Conservation (phyloP, 2,888 invertebrate species). For the Archips xylosteana region DNA sequence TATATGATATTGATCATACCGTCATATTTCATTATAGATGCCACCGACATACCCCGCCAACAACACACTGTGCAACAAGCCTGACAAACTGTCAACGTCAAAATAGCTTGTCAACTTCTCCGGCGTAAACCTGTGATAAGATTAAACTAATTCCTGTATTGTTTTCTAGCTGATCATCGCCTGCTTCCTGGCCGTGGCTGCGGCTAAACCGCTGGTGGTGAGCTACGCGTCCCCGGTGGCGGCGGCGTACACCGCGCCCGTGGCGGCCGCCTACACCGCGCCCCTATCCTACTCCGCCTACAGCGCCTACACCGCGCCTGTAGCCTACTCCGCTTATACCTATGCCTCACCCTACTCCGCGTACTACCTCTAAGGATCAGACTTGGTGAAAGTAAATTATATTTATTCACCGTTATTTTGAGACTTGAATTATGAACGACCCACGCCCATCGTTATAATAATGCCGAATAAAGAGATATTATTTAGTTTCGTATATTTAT, state of each 20-base stretch:
- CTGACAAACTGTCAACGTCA: too few species aligned
- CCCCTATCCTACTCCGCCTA: slow-evolving; percentile 64
- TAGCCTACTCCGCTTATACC: slow-evolving; percentile 60
- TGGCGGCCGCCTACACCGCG: slow-evolving; percentile 56
- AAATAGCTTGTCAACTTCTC: too few species aligned
- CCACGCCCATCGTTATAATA: slow-evolving; percentile 3
- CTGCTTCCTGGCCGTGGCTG: slow-evolving; percentile 79
- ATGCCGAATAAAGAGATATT: slow-evolving; percentile 22
- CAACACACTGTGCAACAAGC: too few species aligned
- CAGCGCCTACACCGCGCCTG: slow-evolving; percentile 59
- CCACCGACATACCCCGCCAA: too few species aligned
- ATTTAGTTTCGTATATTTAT: slow-evolving; percentile 10
- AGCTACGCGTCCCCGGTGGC: slow-evolving; percentile 39
- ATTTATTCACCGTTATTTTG: slow-evolving; percentile 25
- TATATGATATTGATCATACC: not conserved
- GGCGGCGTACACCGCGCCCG: slow-evolving; percentile 39
- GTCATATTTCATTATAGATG: too few species aligned
- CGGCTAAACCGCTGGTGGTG: slow-evolving; percentile 61
- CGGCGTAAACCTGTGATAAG: too few species aligned
- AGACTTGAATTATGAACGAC: slow-evolving; percentile 12
- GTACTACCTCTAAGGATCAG: slow-evolving; percentile 51
- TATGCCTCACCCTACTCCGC: slow-evolving; percentile 64
- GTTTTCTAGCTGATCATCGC: slow-evolving; percentile 79
- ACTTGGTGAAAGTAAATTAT: slow-evolving; percentile 9
- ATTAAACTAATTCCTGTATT: not conserved